Base-by-base conservation (phyloP, 2,888 invertebrate genomes). In the Autographa pulchrina region DNA sequence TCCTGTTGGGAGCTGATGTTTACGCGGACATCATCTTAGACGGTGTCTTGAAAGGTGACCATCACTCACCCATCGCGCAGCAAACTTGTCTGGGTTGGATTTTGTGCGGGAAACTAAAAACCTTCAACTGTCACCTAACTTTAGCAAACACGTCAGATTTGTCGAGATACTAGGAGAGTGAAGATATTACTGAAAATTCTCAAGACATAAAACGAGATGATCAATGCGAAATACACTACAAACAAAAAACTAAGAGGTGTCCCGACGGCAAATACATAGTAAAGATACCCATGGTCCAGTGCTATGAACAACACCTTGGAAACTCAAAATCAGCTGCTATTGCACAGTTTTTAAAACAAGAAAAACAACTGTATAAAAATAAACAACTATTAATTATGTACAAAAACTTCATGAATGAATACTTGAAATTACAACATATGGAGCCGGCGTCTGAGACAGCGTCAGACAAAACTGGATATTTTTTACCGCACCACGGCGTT, bases 51-150 rank as follows among this genome's bases (percentile, higher is more conserved):
- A 32, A 32, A 32, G 32, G 32, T 32, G 32, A 32, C 32, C 41
- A 68, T 67, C 32, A 32, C 32, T 32, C 32, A 32, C 32, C 32
- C 32, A 32, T 32, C 32, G 32, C 14, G 59, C 75, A 75, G 41
- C 69, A 75, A 18, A 72, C 72, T 18, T 69, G 58, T 25, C 25
- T 75, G 5, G 69, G 69, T 9, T 75, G 75, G 67, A 72, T 75
- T 11, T 38, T 72, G 18, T 68, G 71, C 20, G 74, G 74, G 11
- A 75, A 75, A 66, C 18, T 68, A 6, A 72, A 75, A 54, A 72
- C 72, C 3, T 66, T 69, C 8, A 64, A 68, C 16, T 71, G 68
- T 52, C 58, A 74, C 20, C 18, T 68, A 31, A 52, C 65, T 35
- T 25, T 68, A n/a, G 6, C 65, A 2, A 43, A 65, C 18, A 16